Evolutionary conservation across 2,113 vertebrate genomes (phyloP).

Genomic region (Dicaeum eximium): DNA sequence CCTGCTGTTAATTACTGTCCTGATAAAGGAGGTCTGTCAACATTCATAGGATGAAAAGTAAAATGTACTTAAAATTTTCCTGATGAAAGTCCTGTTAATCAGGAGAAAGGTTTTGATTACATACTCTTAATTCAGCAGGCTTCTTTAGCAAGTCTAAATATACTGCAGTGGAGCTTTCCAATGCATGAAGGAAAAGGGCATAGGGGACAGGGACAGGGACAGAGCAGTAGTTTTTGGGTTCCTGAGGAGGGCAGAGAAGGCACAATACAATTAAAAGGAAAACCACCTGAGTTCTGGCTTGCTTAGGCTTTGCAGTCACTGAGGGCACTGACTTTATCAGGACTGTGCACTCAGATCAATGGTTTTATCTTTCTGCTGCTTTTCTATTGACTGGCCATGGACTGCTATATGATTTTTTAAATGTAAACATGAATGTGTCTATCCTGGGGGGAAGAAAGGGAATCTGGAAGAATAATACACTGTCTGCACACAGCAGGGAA

Average conservation of each 20-base stretch:
- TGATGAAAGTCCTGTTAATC: slow-evolving; percentile 68
- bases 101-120: slow-evolving; percentile 31
- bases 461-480: not conserved
- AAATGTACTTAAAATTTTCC: slow-evolving; percentile 56
- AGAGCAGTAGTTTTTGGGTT: not conserved
- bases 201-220: too few relatives aligned
- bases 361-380: not conserved
- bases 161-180: not conserved
- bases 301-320: not conserved
- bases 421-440: not conserved
- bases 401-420: not conserved
- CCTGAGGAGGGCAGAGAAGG: not conserved
- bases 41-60: slow-evolving; percentile 52
- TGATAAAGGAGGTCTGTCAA: slow-evolving; percentile 68
- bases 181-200: not conserved
- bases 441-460: not conserved
- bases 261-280: not conserved
- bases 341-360: not conserved
- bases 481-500: not conserved
- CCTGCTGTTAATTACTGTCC: slow-evolving; percentile 66
- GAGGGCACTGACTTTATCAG: not conserved
- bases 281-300: not conserved
- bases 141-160: not conserved
- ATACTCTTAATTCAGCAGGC: not conserved
- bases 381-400: not conserved